phyloP scores from a whole-genome alignment of 92 coral and sea anemone species.

The Porites divaricata region DNA sequence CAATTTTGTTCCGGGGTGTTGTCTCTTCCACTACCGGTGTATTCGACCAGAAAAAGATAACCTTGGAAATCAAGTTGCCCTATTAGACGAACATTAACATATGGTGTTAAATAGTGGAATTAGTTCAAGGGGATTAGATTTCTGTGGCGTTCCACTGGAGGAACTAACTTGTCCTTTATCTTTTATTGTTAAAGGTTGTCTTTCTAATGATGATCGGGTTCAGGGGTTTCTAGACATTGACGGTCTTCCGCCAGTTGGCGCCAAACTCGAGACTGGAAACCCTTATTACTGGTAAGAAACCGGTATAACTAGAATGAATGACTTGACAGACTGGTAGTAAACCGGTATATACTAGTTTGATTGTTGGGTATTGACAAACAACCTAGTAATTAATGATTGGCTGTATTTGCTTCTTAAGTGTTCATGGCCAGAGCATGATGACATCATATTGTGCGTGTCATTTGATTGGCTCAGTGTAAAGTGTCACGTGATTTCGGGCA shows the following conservation, averaged over 20 bases:
- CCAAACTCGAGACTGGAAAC: slow-evolving; percentile 81
- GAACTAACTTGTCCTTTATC: not conserved
- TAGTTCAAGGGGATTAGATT: no score
- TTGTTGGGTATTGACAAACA: not conserved
- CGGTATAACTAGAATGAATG: slow-evolving; percentile 21
- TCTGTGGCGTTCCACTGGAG: not conserved
- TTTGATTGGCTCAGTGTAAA: slow-evolving; percentile 63
- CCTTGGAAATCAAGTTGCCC: no score
- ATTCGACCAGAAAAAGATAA: no score
- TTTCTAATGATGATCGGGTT: slow-evolving; percentile 74
- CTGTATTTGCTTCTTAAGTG: not conserved
- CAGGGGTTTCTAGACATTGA: slow-evolving; percentile 85
- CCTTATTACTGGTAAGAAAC: slow-evolving; percentile 83
- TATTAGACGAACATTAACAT: no score
- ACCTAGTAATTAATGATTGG: no score
- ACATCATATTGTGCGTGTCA: slow-evolving; percentile 73
- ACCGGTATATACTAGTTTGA: not conserved
- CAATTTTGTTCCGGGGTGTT: no score
- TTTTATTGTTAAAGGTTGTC: slow-evolving; percentile 61
- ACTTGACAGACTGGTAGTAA: slow-evolving; percentile 70
- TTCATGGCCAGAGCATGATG: slow-evolving; percentile 58
- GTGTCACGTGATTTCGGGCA: slow-evolving; percentile 35
- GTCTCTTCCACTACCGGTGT: no score
- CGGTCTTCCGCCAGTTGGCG: slow-evolving; percentile 93
- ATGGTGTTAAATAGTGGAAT: no score